Evolutionary conservation across 2,888 invertebrate genomes (phyloP).

Genomic region (Sminthurinus aureus): DNA sequence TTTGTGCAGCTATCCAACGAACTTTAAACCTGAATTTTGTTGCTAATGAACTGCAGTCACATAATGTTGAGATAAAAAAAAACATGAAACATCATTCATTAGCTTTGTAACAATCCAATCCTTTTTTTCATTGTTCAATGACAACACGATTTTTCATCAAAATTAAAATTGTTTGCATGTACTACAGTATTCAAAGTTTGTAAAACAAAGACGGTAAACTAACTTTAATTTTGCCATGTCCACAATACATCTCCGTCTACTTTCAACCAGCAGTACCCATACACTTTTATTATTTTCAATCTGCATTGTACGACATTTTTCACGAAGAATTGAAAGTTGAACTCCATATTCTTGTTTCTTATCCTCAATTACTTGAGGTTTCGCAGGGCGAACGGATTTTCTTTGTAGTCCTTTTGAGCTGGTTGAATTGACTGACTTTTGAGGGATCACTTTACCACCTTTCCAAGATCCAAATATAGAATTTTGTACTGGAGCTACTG

Average conservation of each 20-base stretch:
- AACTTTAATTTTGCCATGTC: slow-evolving; percentile 35
- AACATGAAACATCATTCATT: too few species aligned
- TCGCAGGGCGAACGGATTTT: slow-evolving; percentile 9
- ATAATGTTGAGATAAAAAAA: too few species aligned
- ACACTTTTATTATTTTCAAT: slow-evolving; percentile 18
- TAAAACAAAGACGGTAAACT: too few species aligned
- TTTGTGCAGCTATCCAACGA: slow-evolving; percentile 30
- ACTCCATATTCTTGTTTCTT: slow-evolving; percentile 33
- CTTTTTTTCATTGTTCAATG: too few species aligned
- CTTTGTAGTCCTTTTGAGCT: slow-evolving; percentile 21
- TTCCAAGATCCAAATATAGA: neutral
- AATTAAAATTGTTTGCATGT: too few species aligned
- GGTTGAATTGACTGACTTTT: slow-evolving; percentile 17
- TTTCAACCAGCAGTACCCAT: slow-evolving; percentile 38
- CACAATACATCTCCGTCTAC: slow-evolving; percentile 23
- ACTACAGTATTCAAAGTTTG: too few species aligned
- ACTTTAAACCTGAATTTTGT: slow-evolving; percentile 31
- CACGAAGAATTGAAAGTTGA: slow-evolving; percentile 1
- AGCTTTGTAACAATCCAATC: too few species aligned
- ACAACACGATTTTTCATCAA: too few species aligned
- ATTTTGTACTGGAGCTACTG: neutral
- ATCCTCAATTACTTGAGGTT: slow-evolving; percentile 20
- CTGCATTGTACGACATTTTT: slow-evolving; percentile 31
- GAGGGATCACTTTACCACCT: slow-evolving; percentile 14
- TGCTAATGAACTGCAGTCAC: slow-evolving; percentile 2